phyloP scores from a whole-genome alignment of 2,113 vertebrate genomes.

The human (Homo sapiens) region GRCh38 chr5:169084001-169084500 shows the following conservation, averaged over 20 bases:
- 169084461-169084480: too few species aligned
- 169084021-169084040: neutral
- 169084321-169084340: too few species aligned
- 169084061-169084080: neutral
- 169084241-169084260: neutral
- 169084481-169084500: too few species aligned
- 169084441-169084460: too few species aligned
- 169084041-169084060: neutral
- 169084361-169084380: too few species aligned
- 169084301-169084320: too few species aligned
- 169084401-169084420: too few species aligned
- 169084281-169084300: too few species aligned
- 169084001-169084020: neutral
- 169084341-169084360: accelerated
- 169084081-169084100: neutral
- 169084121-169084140: neutral
- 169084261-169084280: neutral
- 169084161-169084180: neutral
- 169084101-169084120: neutral
- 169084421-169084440: too few species aligned
- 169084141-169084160: neutral
- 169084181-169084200: neutral
- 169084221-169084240: neutral
- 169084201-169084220: neutral
- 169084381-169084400: too few species aligned